phyloP scores from a whole-genome alignment of 1,140 invertebrate genomes.

The Drosophila eugracilis region DNA sequence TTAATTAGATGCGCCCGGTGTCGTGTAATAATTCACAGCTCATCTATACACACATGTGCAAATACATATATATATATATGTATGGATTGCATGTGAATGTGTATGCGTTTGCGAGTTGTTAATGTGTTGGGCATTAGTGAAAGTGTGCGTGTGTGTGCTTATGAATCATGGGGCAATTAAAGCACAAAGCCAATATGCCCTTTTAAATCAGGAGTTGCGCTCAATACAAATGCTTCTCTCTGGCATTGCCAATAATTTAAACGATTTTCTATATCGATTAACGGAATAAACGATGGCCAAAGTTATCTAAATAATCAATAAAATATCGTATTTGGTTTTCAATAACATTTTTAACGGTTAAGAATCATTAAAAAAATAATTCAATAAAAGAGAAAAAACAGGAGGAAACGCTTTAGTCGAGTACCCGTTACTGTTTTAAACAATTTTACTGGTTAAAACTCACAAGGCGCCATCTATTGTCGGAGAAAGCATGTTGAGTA shows the following conservation, averaged over 20 bases:
- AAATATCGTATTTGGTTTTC: too few relatives aligned
- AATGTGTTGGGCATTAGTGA: constrained; percentile 68
- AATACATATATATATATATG: too few relatives aligned
- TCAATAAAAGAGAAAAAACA: too few relatives aligned
- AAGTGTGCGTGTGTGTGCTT: constrained; percentile 14
- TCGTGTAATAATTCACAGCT: constrained; percentile 71
- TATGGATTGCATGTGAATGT: constrained; percentile 15
- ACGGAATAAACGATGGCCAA: too few relatives aligned
- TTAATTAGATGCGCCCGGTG: constrained; percentile 69
- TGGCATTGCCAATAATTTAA: constrained; percentile 2
- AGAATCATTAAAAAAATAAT: too few relatives aligned
- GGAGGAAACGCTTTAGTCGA: too few relatives aligned
- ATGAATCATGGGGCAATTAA: constrained; percentile 30
- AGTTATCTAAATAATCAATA: not conserved
- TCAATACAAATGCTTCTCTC: not conserved
- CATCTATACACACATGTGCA: constrained; percentile 7
- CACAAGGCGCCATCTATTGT: too few relatives aligned
- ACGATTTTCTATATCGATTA: not conserved
- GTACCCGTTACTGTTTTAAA: too few relatives aligned
- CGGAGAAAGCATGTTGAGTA: too few relatives aligned
- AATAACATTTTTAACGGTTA: too few relatives aligned
- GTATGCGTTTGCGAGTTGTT: constrained; percentile 47
- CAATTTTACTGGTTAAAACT: too few relatives aligned
- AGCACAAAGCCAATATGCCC: constrained; percentile 13
- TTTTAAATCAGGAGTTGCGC: constrained; percentile 10